Percentiles rank a stretch among this genome's conserved stretches.
Evolutionary conservation across 2,888 invertebrate species (phyloP).

Genomic region (Hydropsyche betteni): DNA sequence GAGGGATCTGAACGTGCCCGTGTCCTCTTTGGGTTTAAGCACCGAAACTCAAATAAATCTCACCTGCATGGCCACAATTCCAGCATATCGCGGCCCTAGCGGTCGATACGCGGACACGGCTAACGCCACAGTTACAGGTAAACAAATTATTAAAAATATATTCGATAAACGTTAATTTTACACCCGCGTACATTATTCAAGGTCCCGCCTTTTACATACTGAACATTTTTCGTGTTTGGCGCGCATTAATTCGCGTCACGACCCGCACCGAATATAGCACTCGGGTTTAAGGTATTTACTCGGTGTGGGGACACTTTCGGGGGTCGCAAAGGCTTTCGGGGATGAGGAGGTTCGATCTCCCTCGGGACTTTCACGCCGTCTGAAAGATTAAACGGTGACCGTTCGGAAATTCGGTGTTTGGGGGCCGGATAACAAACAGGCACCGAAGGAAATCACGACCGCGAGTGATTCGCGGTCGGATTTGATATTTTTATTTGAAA

Average conservation of each 20-base stretch:
- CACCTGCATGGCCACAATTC: slow-evolving; percentile 81
- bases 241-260: slow-evolving; percentile 24
- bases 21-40: slow-evolving; percentile 75
- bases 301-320: neutral
- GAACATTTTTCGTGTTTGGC: neutral
- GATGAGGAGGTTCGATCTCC: slow-evolving; percentile 3
- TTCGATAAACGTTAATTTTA: neutral
- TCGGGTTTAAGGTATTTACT: slow-evolving; percentile 28
- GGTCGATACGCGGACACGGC: slow-evolving; percentile 79
- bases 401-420: slow-evolving; percentile 2
- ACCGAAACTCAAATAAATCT: slow-evolving; percentile 76
- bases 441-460: too few species aligned
- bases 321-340: too few species aligned
- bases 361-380: slow-evolving; percentile 1
- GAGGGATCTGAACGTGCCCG: slow-evolving; percentile 77
- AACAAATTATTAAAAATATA: slow-evolving; percentile 51
- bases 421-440: too few species aligned
- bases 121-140: slow-evolving; percentile 78
- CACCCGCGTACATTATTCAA: neutral
- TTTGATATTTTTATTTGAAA: too few species aligned
- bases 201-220: neutral
- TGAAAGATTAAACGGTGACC: slow-evolving; percentile 26
- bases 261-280: slow-evolving; percentile 12
- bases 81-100: slow-evolving; percentile 75
- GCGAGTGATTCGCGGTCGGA: too few species aligned